Percentiles rank a stretch among this genome's conserved stretches.
phyloP scores from a whole-genome alignment of 1,140 invertebrate genomes.

The Penaeus chinensis region DNA sequence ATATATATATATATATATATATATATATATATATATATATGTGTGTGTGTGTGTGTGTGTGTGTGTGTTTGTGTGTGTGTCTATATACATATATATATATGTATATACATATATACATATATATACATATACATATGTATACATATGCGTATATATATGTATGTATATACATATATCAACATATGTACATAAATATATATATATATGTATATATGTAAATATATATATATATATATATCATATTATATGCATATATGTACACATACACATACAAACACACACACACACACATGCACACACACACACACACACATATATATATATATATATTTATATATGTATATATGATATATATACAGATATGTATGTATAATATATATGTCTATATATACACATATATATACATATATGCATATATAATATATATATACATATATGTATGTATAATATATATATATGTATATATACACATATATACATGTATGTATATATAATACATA shows the following conservation, averaged over 20 bases:
- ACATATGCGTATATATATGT: conserved; percentile 11
- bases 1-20: conserved; percentile 24
- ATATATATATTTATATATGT: background rate
- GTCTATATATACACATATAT: background rate
- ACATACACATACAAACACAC: background rate
- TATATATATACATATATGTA: conserved; percentile 14
- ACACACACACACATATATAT: background rate
- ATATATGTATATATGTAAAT: conserved; percentile 5
- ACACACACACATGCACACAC: background rate
- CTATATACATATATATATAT: background rate
- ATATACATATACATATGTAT: conserved; percentile 17
- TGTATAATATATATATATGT: background rate
- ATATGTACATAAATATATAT: background rate
- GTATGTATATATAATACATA: background rate
- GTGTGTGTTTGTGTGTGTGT: no score
- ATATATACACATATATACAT: background rate
- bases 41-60: background rate
- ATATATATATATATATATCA: background rate
- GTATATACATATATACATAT: conserved; percentile 6
- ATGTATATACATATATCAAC: background rate
- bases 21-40: conserved; percentile 16
- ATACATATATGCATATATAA: background rate
- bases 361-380: background rate
- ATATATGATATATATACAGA: background rate
- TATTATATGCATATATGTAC: background rate